Evolutionary conservation across 2,113 vertebrate genomes (phyloP), one percentile per base, ranked within the genome.

Genomic region (crab-eating macaque (Macaca fascicularis)): DNA sequence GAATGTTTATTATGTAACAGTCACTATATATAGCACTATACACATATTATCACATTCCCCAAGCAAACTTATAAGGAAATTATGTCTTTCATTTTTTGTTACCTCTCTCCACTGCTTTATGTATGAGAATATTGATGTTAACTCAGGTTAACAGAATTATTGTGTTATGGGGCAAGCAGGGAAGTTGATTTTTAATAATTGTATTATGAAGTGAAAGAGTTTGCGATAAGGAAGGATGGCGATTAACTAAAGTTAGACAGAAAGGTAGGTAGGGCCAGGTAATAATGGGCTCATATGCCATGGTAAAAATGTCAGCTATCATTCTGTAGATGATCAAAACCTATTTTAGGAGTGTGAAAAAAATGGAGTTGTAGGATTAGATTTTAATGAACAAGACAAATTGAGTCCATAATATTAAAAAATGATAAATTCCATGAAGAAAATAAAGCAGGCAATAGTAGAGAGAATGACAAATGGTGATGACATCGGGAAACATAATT

Each of bases 361-460:
- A 91, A 95, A 59, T 64, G 27, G 32, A 90, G 19, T 76, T 90
- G 4, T 12, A 90, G 23, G 5, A 84, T 78, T 79, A 75, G 3
- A 78, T 85, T 96, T 97, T 91, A 95, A 90, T 95, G 45, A 94
- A 23, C 22, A 87, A 45, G 45, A 79, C 6, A 82, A 38, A 78
- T 10, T 38, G 82, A 57, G 40, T n/a, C 23, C 19, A 8, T 82
- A n/a, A 67, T 57, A 89, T 89, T 89, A 82, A 59, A 76, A 96
- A 86, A 5, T 43, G 10, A 13, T 90, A 88, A 80, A 23, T 81
- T 25, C 23, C 61, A 27, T 64, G 55, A 90, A 89, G 48, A 90
- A 90, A 90, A 86, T 79, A 91, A 76, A 89, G n/a, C 27, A 89
- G 48, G 8, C 67, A 88, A 70, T 38, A 82, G 25, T 35, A 50